Evolutionary conservation across 2,888 invertebrate genomes (phyloP), one percentile per base, ranked within the genome.

Genomic region (Athalia cordata): DNA sequence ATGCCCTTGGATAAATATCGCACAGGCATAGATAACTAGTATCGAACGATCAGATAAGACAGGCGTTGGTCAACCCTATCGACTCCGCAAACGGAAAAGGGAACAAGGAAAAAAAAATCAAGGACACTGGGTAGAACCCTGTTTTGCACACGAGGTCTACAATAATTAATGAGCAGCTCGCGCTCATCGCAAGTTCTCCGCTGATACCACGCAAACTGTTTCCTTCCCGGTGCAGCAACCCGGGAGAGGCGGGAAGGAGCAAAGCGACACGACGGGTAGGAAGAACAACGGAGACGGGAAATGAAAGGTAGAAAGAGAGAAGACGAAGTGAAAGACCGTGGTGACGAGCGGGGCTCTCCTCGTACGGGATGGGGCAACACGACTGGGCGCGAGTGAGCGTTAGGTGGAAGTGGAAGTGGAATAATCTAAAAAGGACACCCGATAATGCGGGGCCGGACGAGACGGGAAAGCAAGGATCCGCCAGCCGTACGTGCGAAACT

Each of bases 101-200:
- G n/a, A n/a, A n/a, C n/a, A n/a, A n/a, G n/a, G 0, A 15, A 62
- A 75, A 72, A 61, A 13, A 50, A 3, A 55, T 59, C 49, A 47
- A 15, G 62, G 62, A 62, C 50, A 62, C 52, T 15, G 75, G 15
- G 50, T 61, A 75, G 15, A 61, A 62, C 62, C 59, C 9, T 59
- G 45, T 67, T 57, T 50, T 61, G 61, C 68, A 59, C 68, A 50
- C 61, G 62, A 43, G 77, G 50, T 70, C 57, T 77, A 50, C 66
- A 62, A 62, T 77, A 62, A 72, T 78, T 78, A 78, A 78, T 78
- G 65, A 78, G 78, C 78, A 74, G 64, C 74, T 15, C 64, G 78
- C 74, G 70, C 29, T 29, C 62, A 55, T 78, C 43, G 65, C 74
- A 50, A 78, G 78, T 57, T 78, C 57, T 62, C 78, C 74, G 62